Evolutionary conservation across 2,888 invertebrate species (phyloP).

Genomic region (Chrysolina haemoptera): DNA sequence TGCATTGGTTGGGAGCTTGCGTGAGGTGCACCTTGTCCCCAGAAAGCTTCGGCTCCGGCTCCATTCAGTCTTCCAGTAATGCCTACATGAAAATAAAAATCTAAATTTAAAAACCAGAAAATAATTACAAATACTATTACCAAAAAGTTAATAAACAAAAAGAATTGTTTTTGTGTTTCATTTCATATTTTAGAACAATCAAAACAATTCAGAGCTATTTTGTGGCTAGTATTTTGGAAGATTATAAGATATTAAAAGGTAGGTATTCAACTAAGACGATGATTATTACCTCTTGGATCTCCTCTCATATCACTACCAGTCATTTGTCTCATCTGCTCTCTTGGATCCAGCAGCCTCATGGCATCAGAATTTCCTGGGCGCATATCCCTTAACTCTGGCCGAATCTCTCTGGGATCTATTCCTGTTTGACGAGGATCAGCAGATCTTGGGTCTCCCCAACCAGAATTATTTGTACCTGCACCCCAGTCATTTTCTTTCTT

Average conservation of each 20-base stretch:
- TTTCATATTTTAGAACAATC: too few relatives aligned
- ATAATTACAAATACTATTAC: neutral
- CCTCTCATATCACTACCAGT: constrained; percentile 76
- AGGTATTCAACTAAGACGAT: neutral
- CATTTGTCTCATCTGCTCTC: constrained; percentile 71
- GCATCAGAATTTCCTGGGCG: constrained; percentile 71
- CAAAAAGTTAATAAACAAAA: too few relatives aligned
- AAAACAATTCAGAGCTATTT: too few relatives aligned
- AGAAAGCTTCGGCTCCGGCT: constrained; percentile 80
- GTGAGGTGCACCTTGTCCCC: constrained; percentile 76
- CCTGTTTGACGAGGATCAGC: constrained; percentile 65
- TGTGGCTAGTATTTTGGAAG: too few relatives aligned
- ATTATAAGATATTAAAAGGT: too few relatives aligned
- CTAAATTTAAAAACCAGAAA: neutral
- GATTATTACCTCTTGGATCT: constrained; percentile 76
- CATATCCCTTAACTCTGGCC: constrained; percentile 74
- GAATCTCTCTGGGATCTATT: constrained; percentile 74
- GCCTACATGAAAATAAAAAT: constrained; percentile 54
- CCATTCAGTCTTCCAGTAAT: constrained; percentile 89
- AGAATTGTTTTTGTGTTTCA: too few relatives aligned
- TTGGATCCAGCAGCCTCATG: constrained; percentile 74
- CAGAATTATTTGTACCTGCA: constrained; percentile 70
- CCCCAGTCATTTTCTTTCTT: constrained; percentile 74
- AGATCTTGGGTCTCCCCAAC: constrained; percentile 71
- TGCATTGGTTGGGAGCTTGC: constrained; percentile 73